Base-by-base conservation (phyloP, 2,888 invertebrate genomes). In the Morpho deidamia region DNA sequence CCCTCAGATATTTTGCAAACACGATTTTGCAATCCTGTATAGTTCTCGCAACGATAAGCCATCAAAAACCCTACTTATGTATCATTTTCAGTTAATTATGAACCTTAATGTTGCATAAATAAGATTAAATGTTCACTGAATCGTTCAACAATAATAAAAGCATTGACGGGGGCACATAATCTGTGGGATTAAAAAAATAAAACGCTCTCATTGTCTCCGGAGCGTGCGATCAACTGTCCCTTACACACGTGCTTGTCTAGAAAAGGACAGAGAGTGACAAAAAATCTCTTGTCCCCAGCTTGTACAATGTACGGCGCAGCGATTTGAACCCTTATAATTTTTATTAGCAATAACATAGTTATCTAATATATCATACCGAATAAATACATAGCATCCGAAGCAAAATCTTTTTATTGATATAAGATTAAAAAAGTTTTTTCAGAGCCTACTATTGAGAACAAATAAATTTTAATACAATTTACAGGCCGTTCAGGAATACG, bases 131-230 rank as follows among this genome's bases (percentile, higher is more conserved):
- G 11, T 45, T 51, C 2, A 41, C 37, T 8, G 34, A 14, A 11
- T 11, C 32, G 11, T 12, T 11, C 8, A 50, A 38, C 43, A 52
- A 54, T 49, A 59, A 54, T 38, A 56, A 56, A 59, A 46, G 23
- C 54, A 32, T 46, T 51, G 49, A 54, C 54, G 50, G 47, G 56
- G 56, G 56, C 50, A 55, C 60, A 55, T 61, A 61, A 61, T 61
- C 60, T 59, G 56, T 52, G 47, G 55, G 54, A 61, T 61, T 61
- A 56, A 60, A 60, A 56, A 60, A 61, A 58, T 48, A 53, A 58
- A 58, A 49, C 49, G 52, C 52, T 34, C 52, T 51, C 59, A 59
- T 61, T 61, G 60, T 60, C 56, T 58, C 49, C 55, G 48, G 52
- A 50, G 40, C 47, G 51, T 44, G 47, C 54, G 39, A 53, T 56